Evolutionary conservation across 2,797 vertebrate genomes (phyloP).

Genomic region (Scolopax bukidnonensis): DNA sequence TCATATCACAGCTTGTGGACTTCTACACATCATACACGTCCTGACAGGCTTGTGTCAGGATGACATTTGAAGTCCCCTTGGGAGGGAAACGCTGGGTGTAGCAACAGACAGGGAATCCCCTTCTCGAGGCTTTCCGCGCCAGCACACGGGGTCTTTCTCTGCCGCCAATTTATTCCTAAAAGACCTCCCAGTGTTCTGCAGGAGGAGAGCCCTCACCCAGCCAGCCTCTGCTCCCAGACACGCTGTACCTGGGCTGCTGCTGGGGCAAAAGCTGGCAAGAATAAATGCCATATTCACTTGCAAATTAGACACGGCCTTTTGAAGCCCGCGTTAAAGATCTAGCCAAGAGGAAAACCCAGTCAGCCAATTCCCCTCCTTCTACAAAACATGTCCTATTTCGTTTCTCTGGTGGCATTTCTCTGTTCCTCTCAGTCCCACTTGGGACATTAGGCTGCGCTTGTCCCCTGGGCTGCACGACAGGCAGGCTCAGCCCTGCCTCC

Average conservation of each 20-base stretch:
- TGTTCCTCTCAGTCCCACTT: not conserved
- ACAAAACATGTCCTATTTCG: not conserved
- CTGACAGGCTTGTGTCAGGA: not conserved
- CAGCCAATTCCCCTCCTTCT: not conserved
- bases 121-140: not conserved
- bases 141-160: not conserved
- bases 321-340: accelerated
- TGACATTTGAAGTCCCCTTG: not conserved
- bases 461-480: not conserved
- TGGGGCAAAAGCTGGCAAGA: not conserved
- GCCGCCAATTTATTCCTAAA: not conserved
- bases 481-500: not conserved
- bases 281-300: not conserved
- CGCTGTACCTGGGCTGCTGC: not conserved
- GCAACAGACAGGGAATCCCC: not conserved
- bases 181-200: not conserved
- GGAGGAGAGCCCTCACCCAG: not conserved
- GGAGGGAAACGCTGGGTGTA: not conserved
- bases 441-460: not conserved
- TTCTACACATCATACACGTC: not conserved
- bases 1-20: not conserved
- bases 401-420: not conserved
- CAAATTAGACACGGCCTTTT: not conserved
- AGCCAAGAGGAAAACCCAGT: not conserved
- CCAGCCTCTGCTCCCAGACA: not conserved